These are phyloP conservation scores for Hypercompe scribonia DNA, from an alignment of 2,888 invertebrate species.

Conservation along the genomic window DNA sequence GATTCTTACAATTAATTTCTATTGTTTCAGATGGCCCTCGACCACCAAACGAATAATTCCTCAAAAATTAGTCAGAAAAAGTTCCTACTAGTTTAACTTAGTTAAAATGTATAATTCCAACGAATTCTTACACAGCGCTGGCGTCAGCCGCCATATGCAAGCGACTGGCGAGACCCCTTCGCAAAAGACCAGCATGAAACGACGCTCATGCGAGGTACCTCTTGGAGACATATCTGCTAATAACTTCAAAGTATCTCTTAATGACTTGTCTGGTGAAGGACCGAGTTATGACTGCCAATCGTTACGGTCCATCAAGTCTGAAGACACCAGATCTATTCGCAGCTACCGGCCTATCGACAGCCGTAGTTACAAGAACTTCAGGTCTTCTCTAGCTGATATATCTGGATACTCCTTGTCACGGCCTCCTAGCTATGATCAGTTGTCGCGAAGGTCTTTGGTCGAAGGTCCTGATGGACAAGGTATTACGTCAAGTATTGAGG, in stretches of 20 bases:
- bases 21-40: constrained; percentile 77
- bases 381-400: constrained; percentile 79
- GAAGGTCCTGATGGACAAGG: constrained; percentile 74
- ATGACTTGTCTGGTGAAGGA: constrained; percentile 74
- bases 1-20: constrained; percentile 36
- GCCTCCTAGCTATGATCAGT: constrained; percentile 81
- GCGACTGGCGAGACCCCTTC: constrained; percentile 82
- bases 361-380: constrained; percentile 79
- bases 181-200: constrained; percentile 82
- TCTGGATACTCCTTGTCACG: constrained; percentile 71
- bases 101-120: constrained; percentile 79
- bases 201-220: constrained; percentile 81
- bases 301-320: constrained; percentile 74
- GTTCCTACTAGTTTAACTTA: constrained; percentile 78
- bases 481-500: constrained; percentile 84
- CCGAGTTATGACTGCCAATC: constrained; percentile 76
- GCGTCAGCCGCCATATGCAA: constrained; percentile 82
- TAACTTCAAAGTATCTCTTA: constrained; percentile 82
- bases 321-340: constrained; percentile 70
- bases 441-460: constrained; percentile 78
- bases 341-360: constrained; percentile 80
- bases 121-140: constrained; percentile 81
- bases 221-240: constrained; percentile 80
- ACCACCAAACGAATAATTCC: constrained; percentile 79
- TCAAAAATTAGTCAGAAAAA: constrained; percentile 78